Evolutionary conservation across 2,888 invertebrate genomes (phyloP).

Genomic region (Aphodius sticticus): DNA sequence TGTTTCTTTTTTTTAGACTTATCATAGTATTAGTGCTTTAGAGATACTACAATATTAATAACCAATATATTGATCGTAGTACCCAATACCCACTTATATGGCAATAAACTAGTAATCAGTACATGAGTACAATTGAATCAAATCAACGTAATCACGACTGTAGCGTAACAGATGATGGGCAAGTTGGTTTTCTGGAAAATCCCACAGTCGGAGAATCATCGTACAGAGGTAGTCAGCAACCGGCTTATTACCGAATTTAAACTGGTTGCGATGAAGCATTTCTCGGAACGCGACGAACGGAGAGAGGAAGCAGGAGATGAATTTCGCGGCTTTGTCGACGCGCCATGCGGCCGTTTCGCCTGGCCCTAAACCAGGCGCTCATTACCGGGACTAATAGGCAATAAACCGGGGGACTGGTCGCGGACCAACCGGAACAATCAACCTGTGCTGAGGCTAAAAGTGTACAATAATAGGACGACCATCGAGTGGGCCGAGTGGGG

Average conservation of each 20-base stretch:
- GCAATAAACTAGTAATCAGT: too few relatives aligned
- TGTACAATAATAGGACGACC: neutral
- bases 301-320: neutral
- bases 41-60: too few relatives aligned
- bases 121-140: too few relatives aligned
- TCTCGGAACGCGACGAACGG: neutral
- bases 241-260: neutral
- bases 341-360: neutral
- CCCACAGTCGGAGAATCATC: conserved; percentile 51
- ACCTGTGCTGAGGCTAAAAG: neutral
- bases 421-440: neutral
- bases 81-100: too few relatives aligned
- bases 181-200: too few relatives aligned
- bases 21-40: too few relatives aligned
- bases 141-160: too few relatives aligned
- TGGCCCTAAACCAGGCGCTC: neutral
- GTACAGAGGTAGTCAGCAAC: conserved; percentile 51
- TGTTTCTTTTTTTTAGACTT: too few relatives aligned
- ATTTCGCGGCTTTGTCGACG: neutral
- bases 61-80: too few relatives aligned
- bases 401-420: neutral
- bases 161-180: too few relatives aligned
- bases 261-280: neutral
- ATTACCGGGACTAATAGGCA: conserved; percentile 4
- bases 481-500: neutral